Evolutionary conservation across 2,888 invertebrate genomes (phyloP), one percentile per base, ranked within the genome.

Genomic region (Heliconius ethilla): DNA sequence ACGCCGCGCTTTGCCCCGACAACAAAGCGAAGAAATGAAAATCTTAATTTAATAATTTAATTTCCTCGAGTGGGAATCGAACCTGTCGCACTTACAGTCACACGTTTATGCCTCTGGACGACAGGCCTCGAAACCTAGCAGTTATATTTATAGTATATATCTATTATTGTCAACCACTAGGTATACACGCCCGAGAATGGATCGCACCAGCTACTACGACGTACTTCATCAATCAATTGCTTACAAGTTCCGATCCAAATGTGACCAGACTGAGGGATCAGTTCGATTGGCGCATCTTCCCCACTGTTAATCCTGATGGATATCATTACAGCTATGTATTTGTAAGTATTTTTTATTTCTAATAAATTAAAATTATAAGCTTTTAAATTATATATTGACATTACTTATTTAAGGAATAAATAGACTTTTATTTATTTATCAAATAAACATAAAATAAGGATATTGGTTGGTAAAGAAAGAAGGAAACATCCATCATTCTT

Each of bases 111-210:
- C 40, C 13, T 13, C 37, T 9, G 37, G 3, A 13, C 40, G 3
- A 40, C 40, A 13, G 40, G 40, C 40, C 11, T 40, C 13, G 4
- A 10, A 40, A 9, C 13, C 11, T 40, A 40, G 40, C 13, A 40
- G 13, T 0, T 33, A 33, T 33, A 33, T 33, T 33, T 33, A 6
- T 18, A n/a, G 59, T 10, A 59, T 55, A 29, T 33, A 76, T 76
- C 76, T 65, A 70, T 75, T 70, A 75, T 70, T 77, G 55, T 66
- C 66, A 59, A 33, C 62, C 70, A 33, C 51, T 79, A 89, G 95
- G 95, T 59, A 97, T 97, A 81, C 97, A 97, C 87, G 97, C 97
- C 0, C 94, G 97, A 59, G 98, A 98, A 91, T 98, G 97, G 97
- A 96, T 97, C 72, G 93, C 95, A 0, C 95, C 96, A 0, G 96